Conservation (phyloP, 2,797 vertebrate species). For the Rhinogobio ventralis region DNA sequence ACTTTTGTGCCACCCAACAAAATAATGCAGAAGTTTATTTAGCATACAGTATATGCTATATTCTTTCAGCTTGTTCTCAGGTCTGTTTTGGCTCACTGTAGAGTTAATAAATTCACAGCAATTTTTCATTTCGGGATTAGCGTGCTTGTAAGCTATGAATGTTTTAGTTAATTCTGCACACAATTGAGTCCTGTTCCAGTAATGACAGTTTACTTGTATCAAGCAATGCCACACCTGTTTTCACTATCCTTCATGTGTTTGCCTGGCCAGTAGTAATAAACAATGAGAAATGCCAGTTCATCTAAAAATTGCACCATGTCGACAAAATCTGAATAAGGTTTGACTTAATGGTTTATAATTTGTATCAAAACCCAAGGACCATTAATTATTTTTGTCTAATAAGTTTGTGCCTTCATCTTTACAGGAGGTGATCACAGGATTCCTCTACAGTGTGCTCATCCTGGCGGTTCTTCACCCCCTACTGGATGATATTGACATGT, state of each 20-base stretch:
- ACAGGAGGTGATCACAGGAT: slow-evolving; percentile 95
- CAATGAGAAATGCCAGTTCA: neutral
- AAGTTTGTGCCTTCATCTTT: slow-evolving; percentile 51
- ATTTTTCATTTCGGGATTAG: neutral
- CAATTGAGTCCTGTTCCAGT: neutral
- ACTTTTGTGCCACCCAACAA: neutral
- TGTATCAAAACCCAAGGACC: neutral
- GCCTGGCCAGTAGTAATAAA: neutral
- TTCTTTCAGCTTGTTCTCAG: neutral
- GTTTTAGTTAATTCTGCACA: neutral
- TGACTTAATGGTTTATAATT: neutral
- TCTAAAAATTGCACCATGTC: neutral
- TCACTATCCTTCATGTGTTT: neutral
- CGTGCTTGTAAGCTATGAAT: neutral
- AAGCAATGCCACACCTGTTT: neutral
- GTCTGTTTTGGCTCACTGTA: neutral
- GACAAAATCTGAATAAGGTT: neutral
- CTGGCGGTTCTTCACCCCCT: slow-evolving; percentile 85
- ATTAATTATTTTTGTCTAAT: neutral
- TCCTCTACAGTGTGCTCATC: slow-evolving; percentile 91
- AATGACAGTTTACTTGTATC: neutral
- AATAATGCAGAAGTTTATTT: neutral
- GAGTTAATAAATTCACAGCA: neutral
- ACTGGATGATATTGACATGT: slow-evolving; percentile 89
- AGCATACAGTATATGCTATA: neutral